phyloP scores from a whole-genome alignment of 2,113 vertebrate species.

The Parus major region DNA sequence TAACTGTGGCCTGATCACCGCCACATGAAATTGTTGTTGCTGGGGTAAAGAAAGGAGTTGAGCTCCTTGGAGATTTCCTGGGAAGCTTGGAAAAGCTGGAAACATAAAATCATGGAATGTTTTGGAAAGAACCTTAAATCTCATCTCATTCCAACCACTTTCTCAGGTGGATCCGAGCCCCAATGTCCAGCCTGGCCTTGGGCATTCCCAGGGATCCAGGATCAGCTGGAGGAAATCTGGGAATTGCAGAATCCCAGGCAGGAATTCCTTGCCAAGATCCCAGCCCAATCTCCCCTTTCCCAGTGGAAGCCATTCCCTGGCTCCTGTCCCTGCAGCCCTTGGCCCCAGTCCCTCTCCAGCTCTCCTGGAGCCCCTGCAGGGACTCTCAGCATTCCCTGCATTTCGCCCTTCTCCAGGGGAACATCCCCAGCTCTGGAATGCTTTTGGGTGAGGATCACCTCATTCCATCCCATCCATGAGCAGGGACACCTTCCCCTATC shows the following conservation, averaged over 20 bases:
- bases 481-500: neutral
- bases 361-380: neutral
- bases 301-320: neutral
- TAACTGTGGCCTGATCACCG: rapidly evolving
- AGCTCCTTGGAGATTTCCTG: neutral
- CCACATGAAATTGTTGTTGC: rapidly evolving
- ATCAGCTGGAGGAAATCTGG: neutral
- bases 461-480: rapidly evolving
- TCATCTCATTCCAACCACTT: rapidly evolving
- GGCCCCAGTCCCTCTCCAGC: neutral
- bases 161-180: rapidly evolving
- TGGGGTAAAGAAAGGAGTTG: neutral
- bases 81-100: neutral
- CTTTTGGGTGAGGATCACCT: neutral
- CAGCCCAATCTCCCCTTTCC: neutral
- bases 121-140: neutral
- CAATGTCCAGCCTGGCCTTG: rapidly evolving
- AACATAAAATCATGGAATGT: neutral
- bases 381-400: neutral
- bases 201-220: neutral
- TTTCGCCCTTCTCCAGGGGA: neutral
- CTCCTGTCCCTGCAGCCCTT: neutral
- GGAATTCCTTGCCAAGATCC: neutral
- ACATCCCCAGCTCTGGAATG: neutral
- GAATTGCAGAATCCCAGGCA: neutral